phyloP scores from a whole-genome alignment of 53 echinoderm and acorn worm species.

The Temnopleurus reevesii region DNA sequence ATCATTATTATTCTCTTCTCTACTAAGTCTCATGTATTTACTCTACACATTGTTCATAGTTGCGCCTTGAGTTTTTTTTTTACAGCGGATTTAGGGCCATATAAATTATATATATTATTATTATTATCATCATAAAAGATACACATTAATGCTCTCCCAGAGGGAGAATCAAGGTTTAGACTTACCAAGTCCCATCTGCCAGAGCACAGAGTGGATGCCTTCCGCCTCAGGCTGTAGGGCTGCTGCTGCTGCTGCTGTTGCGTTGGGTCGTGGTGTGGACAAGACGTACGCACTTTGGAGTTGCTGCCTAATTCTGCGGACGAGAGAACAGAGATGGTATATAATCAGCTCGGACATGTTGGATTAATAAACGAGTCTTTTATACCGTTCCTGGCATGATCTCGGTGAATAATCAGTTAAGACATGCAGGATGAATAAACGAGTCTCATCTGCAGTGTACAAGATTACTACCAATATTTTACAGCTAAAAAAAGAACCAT shows the following conservation, averaged over 20 bases:
- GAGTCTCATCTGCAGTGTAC: neutral
- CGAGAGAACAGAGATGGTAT: neutral
- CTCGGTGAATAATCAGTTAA: conserved; percentile 25
- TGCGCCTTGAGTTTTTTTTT: too few species aligned
- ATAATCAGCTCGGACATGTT: conserved; percentile 24
- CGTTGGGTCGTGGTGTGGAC: conserved; percentile 53
- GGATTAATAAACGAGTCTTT: neutral
- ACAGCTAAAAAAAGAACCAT: neutral
- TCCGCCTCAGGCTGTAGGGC: conserved; percentile 80
- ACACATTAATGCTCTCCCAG: too few species aligned
- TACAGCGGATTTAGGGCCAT: too few species aligned
- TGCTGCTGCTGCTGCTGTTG: conserved; percentile 56
- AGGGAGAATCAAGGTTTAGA: too few species aligned
- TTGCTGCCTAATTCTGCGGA: conserved; percentile 56
- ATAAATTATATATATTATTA: too few species aligned
- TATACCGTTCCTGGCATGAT: neutral
- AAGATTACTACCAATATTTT: neutral
- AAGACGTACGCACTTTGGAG: conserved; percentile 58
- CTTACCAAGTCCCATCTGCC: conserved; percentile 62
- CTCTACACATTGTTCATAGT: too few species aligned
- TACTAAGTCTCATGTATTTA: too few species aligned
- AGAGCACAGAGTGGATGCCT: conserved; percentile 68
- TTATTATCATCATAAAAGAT: too few species aligned
- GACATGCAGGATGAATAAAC: conserved; percentile 4
- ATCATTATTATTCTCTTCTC: too few species aligned